Base-by-base conservation (phyloP, 2,797 vertebrate genomes). In the Mastacembelus armatus region DNA sequence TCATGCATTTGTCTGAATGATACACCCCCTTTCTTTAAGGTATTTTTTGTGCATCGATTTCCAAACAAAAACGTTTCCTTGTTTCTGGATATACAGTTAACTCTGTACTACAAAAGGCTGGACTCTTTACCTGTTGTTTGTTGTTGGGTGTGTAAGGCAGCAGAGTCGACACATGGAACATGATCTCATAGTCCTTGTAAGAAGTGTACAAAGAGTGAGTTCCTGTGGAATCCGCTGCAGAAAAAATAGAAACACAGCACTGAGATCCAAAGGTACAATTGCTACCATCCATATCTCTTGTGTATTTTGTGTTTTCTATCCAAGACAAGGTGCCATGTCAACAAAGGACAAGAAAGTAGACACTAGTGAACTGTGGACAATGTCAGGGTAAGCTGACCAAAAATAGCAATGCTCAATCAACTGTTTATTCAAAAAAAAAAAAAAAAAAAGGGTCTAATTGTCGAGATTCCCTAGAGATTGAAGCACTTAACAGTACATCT, bases 101-200 rank as follows among this genome's bases (percentile, higher is more conserved):
- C 57, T 5, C 39, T 30, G 26, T 4, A 36, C 21, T 43, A 60
- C 60, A 62, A 55, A 40, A 30, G 21, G 15, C 11, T 15, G 18
- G 5, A 24, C 38, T 42, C 52, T 70, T 86, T 93, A 99, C 97
- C 96, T 99, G 97, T 66, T 98, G 97, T 80, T 96, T 98, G 92
- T 99, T 99, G 94, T 99, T 99, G 54, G 97, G 96, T 26, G 96
- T 99, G 83, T 98, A 97, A 26, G 97, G 97, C 80, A 98, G 92
- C 93, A 99, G 94, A 47, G 97, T 98, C 7, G 97, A 97, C 77
- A 99, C 97, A 0, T 99, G 97, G 90, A 99, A 99, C 97, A 99
- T 99, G 68, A 99, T 94, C 92, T 99, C 97, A 74, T 98, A 98
- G 92, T 98, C 97, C 88, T 97, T 98, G 85, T 96, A 98, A 0